These are phyloP conservation scores for Liasis olivaceus DNA, from an alignment of 2,797 vertebrate genomes.

Conservation along the genomic window DNA sequence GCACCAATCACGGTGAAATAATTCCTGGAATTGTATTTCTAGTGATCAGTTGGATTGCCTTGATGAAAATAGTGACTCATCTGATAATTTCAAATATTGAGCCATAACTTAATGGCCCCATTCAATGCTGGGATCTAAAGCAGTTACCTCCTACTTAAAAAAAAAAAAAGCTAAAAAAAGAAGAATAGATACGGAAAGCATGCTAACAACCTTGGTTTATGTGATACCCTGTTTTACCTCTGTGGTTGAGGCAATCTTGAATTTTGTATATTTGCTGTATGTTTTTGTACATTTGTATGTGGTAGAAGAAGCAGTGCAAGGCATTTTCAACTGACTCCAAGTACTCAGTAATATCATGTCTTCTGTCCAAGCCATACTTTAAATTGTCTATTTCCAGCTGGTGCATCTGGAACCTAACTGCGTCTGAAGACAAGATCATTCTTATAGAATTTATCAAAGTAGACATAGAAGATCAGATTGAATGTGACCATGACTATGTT, in stretches of 20 bases:
- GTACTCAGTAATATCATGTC: too few species aligned
- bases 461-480: slow-evolving; percentile 7
- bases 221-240: not conserved
- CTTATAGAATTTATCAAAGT: not conserved
- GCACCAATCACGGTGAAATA: not conserved
- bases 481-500: not conserved
- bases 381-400: slow-evolving; percentile 28
- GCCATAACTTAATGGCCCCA: not conserved
- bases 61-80: not conserved
- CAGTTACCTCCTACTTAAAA: not conserved
- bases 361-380: not conserved
- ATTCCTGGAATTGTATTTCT: not conserved
- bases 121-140: not conserved
- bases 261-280: not conserved
- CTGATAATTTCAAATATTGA: not conserved
- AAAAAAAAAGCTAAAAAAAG: not conserved
- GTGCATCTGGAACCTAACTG: slow-evolving; percentile 32
- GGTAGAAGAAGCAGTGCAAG: not conserved
- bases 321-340: not conserved
- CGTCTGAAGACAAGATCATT: slow-evolving; percentile 27
- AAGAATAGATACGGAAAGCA: not conserved
- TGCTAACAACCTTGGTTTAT: not conserved
- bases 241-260: not conserved
- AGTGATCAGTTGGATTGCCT: not conserved
- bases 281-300: not conserved